Evolutionary conservation across 2,888 invertebrate genomes (phyloP).

Genomic region (Busseola fusca): DNA sequence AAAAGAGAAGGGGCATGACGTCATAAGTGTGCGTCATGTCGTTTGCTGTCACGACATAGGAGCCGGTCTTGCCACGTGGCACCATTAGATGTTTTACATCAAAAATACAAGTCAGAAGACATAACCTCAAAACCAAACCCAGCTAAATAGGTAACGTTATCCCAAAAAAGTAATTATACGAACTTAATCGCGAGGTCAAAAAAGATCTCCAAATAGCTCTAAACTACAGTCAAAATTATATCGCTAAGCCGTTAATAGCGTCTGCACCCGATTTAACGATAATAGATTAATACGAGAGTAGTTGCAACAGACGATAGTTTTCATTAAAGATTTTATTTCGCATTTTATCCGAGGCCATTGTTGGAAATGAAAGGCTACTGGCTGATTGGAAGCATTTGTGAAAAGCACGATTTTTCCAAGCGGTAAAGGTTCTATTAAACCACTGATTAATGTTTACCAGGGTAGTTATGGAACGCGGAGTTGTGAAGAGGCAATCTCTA

Average conservation of each 20-base stretch:
- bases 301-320: slow-evolving; percentile 73
- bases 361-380: slow-evolving; percentile 72
- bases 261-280: slow-evolving; percentile 75
- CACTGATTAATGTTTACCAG: slow-evolving; percentile 77
- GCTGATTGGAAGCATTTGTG: slow-evolving; percentile 78
- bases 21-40: not conserved
- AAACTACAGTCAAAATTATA: slow-evolving; percentile 52
- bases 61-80: too few relatives aligned
- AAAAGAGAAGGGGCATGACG: not conserved
- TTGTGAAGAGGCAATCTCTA: slow-evolving; percentile 59
- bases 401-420: slow-evolving; percentile 74
- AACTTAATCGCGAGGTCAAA: slow-evolving; percentile 49
- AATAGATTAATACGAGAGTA: slow-evolving; percentile 72
- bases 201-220: slow-evolving; percentile 45
- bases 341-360: slow-evolving; percentile 73
- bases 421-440: slow-evolving; percentile 70
- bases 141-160: slow-evolving; percentile 28
- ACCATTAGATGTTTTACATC: not conserved
- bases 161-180: slow-evolving; percentile 54
- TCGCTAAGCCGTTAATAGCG: slow-evolving; percentile 66
- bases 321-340: slow-evolving; percentile 76
- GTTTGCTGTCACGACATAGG: too few relatives aligned
- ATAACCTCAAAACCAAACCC: slow-evolving; percentile 10
- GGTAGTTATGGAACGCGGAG: slow-evolving; percentile 60
- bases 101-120: too few relatives aligned